Conservation (phyloP, 2,113 vertebrate species). For the Psammodynastes pulverulentus region DNA sequence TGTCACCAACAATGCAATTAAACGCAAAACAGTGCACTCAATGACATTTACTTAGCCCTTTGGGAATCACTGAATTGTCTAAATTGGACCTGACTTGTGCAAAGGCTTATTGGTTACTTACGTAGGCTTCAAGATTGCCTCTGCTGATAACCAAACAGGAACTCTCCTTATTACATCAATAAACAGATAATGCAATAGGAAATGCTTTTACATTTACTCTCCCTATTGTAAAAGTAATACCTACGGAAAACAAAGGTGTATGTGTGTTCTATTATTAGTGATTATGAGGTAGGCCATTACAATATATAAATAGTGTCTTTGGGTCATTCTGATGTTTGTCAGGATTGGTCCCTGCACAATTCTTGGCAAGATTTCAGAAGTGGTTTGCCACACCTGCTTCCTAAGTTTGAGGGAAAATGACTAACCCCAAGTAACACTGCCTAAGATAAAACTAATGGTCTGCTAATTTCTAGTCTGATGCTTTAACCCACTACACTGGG, state of each 20-base stretch:
- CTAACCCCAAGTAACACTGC: background rate
- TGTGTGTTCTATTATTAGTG: background rate
- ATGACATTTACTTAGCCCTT: background rate
- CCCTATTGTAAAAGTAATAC: constrained; percentile 3
- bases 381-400: background rate
- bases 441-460: background rate
- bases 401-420: background rate
- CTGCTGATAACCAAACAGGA: constrained; percentile 1
- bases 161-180: constrained; percentile 11
- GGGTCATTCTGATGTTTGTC: background rate
- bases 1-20: background rate
- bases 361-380: background rate
- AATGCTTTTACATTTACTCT: constrained; percentile 33
- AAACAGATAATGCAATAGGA: constrained; percentile 14
- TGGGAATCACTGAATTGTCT: background rate
- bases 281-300: background rate
- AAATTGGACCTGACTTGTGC: fast-evolving
- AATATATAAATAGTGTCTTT: background rate
- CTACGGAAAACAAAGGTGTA: background rate
- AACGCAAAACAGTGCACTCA: background rate
- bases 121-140: background rate
- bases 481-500: background rate
- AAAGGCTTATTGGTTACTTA: background rate
- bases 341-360: background rate
- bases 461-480: background rate